Conservation (phyloP, 2,888 invertebrate genomes). For the Melinaea menophilus region DNA sequence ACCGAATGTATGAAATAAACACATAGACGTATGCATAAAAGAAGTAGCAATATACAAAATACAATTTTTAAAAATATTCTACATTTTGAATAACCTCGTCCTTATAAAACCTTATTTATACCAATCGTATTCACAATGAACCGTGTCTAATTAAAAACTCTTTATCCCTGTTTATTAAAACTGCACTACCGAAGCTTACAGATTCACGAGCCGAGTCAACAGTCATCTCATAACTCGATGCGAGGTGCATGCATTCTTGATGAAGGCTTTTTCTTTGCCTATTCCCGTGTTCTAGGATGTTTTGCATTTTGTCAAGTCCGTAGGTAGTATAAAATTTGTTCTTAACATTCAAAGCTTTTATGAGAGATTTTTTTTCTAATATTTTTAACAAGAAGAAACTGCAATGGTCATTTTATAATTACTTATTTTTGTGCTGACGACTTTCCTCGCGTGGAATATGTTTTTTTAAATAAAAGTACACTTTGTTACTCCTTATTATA, state of each 20-base stretch:
- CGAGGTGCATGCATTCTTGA: slow-evolving; percentile 64
- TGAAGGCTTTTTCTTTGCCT: slow-evolving; percentile 45
- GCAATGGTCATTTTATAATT: too few relatives aligned
- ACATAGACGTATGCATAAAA: background rate
- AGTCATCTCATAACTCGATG: slow-evolving; percentile 64
- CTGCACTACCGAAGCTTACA: slow-evolving; percentile 22
- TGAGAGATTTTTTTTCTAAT: too few relatives aligned
- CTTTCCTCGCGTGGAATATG: too few relatives aligned
- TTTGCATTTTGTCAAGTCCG: slow-evolving; percentile 35
- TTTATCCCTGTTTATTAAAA: slow-evolving; percentile 14
- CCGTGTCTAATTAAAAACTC: slow-evolving; percentile 6
- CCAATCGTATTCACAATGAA: background rate
- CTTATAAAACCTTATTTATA: background rate
- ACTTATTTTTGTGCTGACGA: too few relatives aligned
- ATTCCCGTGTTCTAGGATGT: slow-evolving; percentile 29
- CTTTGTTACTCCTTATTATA: too few relatives aligned
- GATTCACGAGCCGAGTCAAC: slow-evolving; percentile 54
- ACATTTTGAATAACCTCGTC: background rate
- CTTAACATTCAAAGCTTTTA: too few relatives aligned
- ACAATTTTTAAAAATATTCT: background rate
- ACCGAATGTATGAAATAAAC: background rate
- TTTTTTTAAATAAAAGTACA: too few relatives aligned
- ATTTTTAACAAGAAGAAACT: too few relatives aligned
- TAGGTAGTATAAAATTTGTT: slow-evolving; percentile 19
- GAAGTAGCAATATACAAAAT: background rate